Base-by-base conservation (phyloP, 2,113 vertebrate genomes). In the Dryoscopus gambensis region DNA sequence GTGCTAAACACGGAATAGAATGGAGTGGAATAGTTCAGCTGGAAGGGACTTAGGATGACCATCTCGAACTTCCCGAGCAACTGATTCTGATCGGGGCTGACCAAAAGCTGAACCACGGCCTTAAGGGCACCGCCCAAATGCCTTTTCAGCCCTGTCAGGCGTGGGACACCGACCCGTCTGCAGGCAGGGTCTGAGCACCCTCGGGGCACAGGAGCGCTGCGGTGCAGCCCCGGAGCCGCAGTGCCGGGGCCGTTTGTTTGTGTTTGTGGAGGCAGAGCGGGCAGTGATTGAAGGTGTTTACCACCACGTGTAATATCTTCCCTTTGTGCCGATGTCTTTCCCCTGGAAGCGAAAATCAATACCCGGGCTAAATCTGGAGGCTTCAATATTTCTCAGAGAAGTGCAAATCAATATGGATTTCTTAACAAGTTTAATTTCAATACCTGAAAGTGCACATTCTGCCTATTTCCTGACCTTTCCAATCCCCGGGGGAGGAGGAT, bases 361-460 rank as follows among this genome's bases (percentile, higher is more conserved):
- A 93, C 46, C 37, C 84, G 17, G 78, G 87, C 95, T 93, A 94
- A 94, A 91, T 87, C 87, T 46, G 75, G 91, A 94, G 94, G 78
- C 91, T 77, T 94, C 94, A 80, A 86, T 95, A 88, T 96, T 96
- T 95, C 91, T 96, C 91, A 47, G 90, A 87, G 78, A 94, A 91
- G 91, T 80, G 84, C 75, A 93, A 95, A 97, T 97, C 96, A 88
- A 97, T 96, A 94, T 87, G 90, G 87, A 96, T 97, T 93, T 96
- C 93, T 97, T 95, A 96, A 95, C 94, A 90, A 93, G 87, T 96
- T 97, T 96, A 77, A 97, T 97, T 96, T 96, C 93, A 70, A 87
- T 94, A 93, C 94, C 91, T 93, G 78, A 87, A 94, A 95, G 91
- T 69, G 63, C 87, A n/a, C 93, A 80, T 91, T 85, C 87, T 63